Evolutionary conservation across 2,113 vertebrate species (phyloP).

Genomic region (Cyanoderma ruficeps): DNA sequence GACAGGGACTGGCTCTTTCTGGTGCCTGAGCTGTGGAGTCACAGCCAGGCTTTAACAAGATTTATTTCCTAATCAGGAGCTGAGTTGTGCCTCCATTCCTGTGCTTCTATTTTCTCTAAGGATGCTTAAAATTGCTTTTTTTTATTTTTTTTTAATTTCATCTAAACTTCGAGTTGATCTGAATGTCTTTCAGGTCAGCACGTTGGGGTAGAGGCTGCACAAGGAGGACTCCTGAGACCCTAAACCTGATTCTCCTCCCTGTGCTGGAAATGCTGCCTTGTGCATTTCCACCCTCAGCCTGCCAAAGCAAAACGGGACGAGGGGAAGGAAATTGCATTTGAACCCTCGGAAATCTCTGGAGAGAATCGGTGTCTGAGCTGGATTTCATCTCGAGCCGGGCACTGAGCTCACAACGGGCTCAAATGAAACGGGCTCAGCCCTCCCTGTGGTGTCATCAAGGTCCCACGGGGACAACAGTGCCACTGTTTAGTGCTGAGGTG

Average conservation of each 20-base stretch:
- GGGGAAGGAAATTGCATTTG: background rate
- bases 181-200: background rate
- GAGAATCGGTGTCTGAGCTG: background rate
- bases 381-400: background rate
- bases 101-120: background rate
- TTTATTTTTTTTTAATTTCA: background rate
- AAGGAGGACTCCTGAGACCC: background rate
- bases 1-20: background rate
- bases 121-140: background rate
- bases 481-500: background rate
- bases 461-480: background rate
- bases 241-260: background rate
- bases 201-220: background rate
- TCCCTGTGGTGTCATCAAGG: background rate
- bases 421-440: background rate
- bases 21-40: background rate
- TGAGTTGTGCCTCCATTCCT: background rate
- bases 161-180: background rate
- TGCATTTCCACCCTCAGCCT: background rate
- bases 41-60: background rate
- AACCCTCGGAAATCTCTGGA: background rate
- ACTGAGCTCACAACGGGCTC: background rate
- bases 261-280: background rate
- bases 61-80: background rate
- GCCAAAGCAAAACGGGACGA: background rate